phyloP scores from a whole-genome alignment of 2,797 vertebrate species.

The Cyclura pinguis region DNA sequence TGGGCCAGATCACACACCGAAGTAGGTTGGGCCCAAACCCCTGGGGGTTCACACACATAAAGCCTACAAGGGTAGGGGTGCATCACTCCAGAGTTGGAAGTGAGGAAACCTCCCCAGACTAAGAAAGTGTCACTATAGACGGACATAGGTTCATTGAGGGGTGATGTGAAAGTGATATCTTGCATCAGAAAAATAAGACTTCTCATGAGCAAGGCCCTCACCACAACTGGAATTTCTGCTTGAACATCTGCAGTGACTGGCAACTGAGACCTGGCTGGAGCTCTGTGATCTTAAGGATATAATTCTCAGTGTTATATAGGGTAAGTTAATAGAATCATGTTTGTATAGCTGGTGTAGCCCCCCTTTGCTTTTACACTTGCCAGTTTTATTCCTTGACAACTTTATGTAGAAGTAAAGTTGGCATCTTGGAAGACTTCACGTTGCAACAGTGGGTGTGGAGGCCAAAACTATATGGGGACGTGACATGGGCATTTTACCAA shows the following conservation, averaged over 20 bases:
- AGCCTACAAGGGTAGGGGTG: background rate
- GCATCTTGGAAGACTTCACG: no score
- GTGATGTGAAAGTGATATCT: background rate
- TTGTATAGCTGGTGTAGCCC: background rate
- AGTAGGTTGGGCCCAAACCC: background rate
- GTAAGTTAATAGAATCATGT: background rate
- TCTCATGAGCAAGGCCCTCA: background rate
- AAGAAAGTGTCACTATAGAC: background rate
- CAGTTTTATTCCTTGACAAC: background rate
- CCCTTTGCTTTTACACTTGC: background rate
- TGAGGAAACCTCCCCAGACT: background rate
- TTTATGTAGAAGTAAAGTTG: background rate
- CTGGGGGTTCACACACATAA: background rate
- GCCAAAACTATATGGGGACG: no score
- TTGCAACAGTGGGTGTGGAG: no score
- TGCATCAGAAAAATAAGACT: background rate
- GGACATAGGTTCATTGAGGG: background rate
- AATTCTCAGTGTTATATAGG: background rate
- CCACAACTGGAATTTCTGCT: background rate
- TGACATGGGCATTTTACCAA: background rate
- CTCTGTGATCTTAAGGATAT: background rate
- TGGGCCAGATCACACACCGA: background rate
- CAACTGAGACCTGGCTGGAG: background rate
- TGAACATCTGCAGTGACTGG: background rate
- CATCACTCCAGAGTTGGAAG: background rate